A percentile compares a stretch with the other conserved stretches of the same genome.
Evolutionary conservation across 2,888 invertebrate genomes (phyloP).

Genomic region (Quadriops clusia): DNA sequence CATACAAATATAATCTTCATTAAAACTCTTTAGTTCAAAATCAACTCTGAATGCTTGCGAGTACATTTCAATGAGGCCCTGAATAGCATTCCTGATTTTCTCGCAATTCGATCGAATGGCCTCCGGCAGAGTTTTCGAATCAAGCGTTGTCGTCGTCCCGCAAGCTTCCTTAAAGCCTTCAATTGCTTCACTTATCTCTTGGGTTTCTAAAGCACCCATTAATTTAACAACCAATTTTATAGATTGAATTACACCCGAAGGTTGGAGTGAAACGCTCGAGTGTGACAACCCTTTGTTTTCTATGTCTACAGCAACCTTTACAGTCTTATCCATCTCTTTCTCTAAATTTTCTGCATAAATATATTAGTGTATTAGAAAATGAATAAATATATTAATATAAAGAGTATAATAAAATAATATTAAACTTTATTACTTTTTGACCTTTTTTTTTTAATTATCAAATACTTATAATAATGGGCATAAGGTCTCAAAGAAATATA

Average conservation of each 20-base stretch:
- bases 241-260: conserved; percentile 72
- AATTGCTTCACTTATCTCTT: conserved; percentile 71
- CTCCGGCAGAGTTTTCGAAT: conserved; percentile 44
- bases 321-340: conserved; percentile 66
- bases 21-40: too few species aligned
- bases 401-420: too few species aligned
- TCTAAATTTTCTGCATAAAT: conserved; percentile 58
- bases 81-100: conserved; percentile 66
- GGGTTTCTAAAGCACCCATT: conserved; percentile 79
- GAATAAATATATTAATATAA: not conserved
- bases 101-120: conserved; percentile 55
- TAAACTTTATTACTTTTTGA: too few species aligned
- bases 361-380: too few species aligned
- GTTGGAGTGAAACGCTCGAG: conserved; percentile 40
- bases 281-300: conserved; percentile 30
- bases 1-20: not conserved
- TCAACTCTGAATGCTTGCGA: conserved; percentile 74
- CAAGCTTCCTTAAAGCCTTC: conserved; percentile 26
- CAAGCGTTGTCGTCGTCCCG: conserved; percentile 18
- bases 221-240: conserved; percentile 87
- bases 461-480: too few species aligned
- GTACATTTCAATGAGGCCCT: conserved; percentile 75
- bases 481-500: too few species aligned
- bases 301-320: conserved; percentile 48
- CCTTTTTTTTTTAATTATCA: too few species aligned